phyloP scores from a whole-genome alignment of 2,797 vertebrate species.

The Myoxocephalus aenaeus region DNA sequence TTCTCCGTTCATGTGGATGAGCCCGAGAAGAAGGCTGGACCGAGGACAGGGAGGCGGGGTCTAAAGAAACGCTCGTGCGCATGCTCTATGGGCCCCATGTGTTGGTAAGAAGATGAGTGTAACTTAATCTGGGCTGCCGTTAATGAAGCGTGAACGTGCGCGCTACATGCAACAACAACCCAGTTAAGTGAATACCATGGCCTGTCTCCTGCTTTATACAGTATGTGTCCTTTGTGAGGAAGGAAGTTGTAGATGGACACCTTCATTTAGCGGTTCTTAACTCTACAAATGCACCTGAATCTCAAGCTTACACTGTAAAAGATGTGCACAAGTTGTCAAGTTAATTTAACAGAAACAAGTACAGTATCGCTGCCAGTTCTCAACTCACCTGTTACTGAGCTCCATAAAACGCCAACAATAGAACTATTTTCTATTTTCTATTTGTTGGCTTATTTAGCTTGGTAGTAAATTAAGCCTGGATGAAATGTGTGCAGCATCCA shows the following conservation, averaged over 20 bases:
- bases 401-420: not conserved
- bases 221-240: not conserved
- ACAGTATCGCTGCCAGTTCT: slow-evolving; percentile 1
- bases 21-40: no score
- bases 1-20: no score
- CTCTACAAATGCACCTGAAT: not conserved
- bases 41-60: no score
- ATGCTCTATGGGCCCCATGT: no score
- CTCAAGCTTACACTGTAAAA: not conserved
- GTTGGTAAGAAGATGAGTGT: no score
- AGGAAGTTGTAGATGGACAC: slow-evolving; percentile 8
- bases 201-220: slow-evolving; percentile 4
- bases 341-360: slow-evolving; percentile 23
- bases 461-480: slow-evolving; percentile 1
- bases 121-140: not conserved
- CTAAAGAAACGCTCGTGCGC: no score
- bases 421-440: not conserved
- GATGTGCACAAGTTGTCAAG: not conserved
- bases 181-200: not conserved
- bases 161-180: no score
- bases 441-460: slow-evolving; percentile 18
- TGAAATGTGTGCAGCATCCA: slow-evolving; percentile 9
- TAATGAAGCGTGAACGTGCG: slow-evolving; percentile 9
- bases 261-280: slow-evolving; percentile 22
- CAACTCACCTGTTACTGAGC: not conserved